phyloP scores from a whole-genome alignment of 2,797 vertebrate species.

The Eremophila alpestris region DNA sequence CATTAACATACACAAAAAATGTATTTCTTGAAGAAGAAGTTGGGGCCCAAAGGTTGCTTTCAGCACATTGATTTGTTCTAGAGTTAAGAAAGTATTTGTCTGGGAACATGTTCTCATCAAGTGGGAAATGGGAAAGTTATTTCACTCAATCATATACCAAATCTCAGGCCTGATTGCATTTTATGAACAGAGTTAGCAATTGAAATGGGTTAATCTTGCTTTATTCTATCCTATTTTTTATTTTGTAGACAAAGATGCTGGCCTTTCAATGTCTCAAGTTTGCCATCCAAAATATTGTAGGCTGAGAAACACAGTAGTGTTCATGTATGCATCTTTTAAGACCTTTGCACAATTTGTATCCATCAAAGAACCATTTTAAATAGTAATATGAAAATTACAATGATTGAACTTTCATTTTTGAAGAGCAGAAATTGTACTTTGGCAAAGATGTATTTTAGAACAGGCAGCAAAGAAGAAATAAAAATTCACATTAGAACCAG shows the following conservation, averaged over 20 bases:
- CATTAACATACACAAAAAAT: not conserved
- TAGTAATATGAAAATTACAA: not conserved
- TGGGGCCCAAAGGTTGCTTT: not conserved
- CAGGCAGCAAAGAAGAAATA: not conserved
- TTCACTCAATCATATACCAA: not conserved
- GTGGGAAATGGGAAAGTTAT: not conserved
- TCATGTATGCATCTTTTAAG: not conserved
- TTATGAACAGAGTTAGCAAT: not conserved
- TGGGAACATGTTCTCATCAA: not conserved
- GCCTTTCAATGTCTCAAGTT: not conserved
- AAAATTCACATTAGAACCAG: not conserved
- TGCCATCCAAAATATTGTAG: not conserved
- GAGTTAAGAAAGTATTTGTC: not conserved
- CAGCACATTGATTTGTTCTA: not conserved
- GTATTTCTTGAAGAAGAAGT: not conserved
- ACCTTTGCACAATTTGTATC: not conserved
- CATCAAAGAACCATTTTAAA: not conserved
- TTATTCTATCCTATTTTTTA: not conserved
- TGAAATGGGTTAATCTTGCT: not conserved
- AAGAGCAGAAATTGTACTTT: not conserved
- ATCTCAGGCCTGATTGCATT: not conserved
- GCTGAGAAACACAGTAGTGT: not conserved
- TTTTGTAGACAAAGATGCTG: not conserved
- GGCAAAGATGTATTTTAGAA: not conserved
- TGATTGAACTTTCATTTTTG: not conserved